phyloP scores from a whole-genome alignment of 2,797 vertebrate species.

The Prunella strophiata region DNA sequence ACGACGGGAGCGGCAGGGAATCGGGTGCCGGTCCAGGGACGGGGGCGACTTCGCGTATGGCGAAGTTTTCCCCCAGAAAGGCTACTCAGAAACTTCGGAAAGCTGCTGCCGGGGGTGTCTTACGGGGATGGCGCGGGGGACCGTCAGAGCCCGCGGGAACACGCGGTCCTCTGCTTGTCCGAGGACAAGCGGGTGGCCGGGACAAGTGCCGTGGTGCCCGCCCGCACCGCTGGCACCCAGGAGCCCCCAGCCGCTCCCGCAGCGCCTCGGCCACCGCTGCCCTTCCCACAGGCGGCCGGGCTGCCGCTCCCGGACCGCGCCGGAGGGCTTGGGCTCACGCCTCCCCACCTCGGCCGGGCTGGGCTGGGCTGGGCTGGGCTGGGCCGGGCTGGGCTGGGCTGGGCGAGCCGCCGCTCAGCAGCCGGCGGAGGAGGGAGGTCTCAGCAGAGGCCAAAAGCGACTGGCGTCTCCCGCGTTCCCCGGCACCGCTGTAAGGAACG shows the following conservation, averaged over 20 bases:
- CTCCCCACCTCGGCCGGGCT: neutral
- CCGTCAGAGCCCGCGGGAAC: neutral
- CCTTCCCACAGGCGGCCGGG: neutral
- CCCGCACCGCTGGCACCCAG: neutral
- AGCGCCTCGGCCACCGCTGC: neutral
- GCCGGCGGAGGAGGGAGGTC: neutral
- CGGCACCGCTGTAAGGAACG: neutral
- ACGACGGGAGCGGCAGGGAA: neutral
- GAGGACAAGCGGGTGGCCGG: neutral
- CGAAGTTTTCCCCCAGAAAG: neutral
- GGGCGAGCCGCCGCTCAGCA: neutral
- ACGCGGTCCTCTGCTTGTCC: neutral
- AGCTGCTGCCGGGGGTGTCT: neutral
- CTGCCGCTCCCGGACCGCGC: neutral
- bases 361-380: neutral
- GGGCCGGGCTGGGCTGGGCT: neutral
- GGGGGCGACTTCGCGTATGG: neutral
- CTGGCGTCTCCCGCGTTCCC: neutral
- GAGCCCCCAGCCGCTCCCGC: neutral
- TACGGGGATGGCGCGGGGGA: neutral
- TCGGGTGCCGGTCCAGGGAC: neutral
- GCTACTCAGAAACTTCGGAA: neutral
- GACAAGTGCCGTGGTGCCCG: neutral
- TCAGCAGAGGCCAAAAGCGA: neutral
- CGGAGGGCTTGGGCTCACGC: neutral